phyloP scores from a whole-genome alignment of 2,113 vertebrate species.

The Bos indicus region DNA sequence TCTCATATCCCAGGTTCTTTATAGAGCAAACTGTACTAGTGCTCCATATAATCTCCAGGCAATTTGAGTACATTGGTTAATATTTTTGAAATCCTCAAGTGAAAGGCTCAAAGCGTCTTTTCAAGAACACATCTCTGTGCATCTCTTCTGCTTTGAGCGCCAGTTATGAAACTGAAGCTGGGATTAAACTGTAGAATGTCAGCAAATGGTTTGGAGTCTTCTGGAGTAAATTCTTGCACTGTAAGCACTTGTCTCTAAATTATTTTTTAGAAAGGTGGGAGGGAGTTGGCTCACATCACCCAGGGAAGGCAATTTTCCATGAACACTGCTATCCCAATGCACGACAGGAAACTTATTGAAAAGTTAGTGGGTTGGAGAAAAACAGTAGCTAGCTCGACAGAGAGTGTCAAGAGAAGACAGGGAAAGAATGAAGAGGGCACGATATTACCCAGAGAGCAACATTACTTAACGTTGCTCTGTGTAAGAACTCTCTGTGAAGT shows the following conservation, averaged over 20 bases:
- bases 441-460: not conserved
- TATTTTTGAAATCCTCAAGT: slow-evolving; percentile 37
- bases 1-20: not conserved
- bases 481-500: not conserved
- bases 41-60: not conserved
- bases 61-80: not conserved
- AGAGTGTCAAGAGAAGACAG: not conserved
- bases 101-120: slow-evolving; percentile 31
- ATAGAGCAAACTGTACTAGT: not conserved
- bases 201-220: not conserved
- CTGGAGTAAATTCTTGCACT: slow-evolving; percentile 20
- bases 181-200: slow-evolving; percentile 30
- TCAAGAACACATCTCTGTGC: not conserved
- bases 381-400: not conserved
- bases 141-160: not conserved
- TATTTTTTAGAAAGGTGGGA: not conserved
- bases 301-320: slow-evolving; percentile 36
- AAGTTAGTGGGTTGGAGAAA: slow-evolving; percentile 34
- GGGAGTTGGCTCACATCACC: not conserved
- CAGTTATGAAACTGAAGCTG: slow-evolving; percentile 31
- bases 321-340: slow-evolving; percentile 23
- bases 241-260: slow-evolving; percentile 46
- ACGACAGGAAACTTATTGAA: slow-evolving; percentile 42
- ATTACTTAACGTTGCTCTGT: not conserved
- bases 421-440: not conserved